phyloP scores from a whole-genome alignment of 2,113 vertebrate species.

The Hippocampus comes region DNA sequence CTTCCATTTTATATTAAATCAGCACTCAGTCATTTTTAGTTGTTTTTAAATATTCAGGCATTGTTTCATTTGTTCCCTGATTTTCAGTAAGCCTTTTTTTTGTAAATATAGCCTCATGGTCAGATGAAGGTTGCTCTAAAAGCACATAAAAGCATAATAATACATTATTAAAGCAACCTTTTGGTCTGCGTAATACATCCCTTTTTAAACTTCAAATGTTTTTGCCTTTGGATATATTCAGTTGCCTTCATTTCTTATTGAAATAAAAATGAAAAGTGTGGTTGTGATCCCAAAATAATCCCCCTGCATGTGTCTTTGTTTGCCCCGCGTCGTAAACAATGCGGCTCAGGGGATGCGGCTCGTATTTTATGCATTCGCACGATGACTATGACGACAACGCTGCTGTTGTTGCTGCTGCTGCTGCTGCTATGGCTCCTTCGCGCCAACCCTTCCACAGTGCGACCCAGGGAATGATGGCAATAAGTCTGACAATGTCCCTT shows the following conservation, averaged over 20 bases:
- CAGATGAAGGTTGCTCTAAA: background rate
- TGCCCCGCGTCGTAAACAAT: constrained; percentile 2
- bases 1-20: background rate
- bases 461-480: background rate
- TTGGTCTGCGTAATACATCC: constrained; percentile 1
- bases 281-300: constrained; percentile 6
- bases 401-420: background rate
- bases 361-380: constrained; percentile 13
- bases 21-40: background rate
- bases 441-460: background rate
- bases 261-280: background rate
- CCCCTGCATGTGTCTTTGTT: constrained; percentile 1
- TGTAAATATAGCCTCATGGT: background rate
- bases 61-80: background rate
- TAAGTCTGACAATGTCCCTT: background rate
- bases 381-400: background rate
- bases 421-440: background rate
- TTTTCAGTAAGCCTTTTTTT: background rate
- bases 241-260: constrained; percentile 6
- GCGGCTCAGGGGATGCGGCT: background rate
- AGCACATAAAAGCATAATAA: constrained; percentile 5
- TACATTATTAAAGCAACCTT: constrained; percentile 8
- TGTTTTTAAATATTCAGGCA: background rate
- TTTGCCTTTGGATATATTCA: constrained; percentile 2
- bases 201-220: constrained; percentile 7